Conservation (phyloP, 2,888 invertebrate species). For the Pammene fasciana region DNA sequence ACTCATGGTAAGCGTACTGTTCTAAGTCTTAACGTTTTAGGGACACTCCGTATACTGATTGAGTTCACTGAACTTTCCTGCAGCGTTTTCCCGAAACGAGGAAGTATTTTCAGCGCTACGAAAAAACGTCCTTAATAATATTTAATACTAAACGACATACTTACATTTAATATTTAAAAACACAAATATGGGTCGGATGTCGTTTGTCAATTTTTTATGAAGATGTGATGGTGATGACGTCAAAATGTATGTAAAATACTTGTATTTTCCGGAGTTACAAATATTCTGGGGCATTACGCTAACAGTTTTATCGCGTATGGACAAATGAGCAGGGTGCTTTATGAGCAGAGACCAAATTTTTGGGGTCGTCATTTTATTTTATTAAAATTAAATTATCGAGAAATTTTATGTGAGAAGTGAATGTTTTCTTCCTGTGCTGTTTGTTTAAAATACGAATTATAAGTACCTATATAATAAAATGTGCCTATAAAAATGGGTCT, state of each 20-base stretch:
- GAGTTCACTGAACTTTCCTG: conserved; percentile 4
- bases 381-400: no score
- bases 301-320: conserved; percentile 32
- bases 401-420: no score
- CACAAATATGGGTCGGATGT: conserved; percentile 22
- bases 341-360: background rate
- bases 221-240: conserved; percentile 12
- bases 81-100: background rate
- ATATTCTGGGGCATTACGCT: conserved; percentile 24
- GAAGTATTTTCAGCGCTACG: background rate
- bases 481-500: no score
- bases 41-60: no score
- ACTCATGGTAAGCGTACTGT: no score
- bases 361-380: conserved; percentile 12
- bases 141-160: background rate
- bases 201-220: conserved; percentile 23
- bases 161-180: no score
- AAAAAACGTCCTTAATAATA: conserved; percentile 16
- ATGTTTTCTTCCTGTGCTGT: no score
- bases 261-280: conserved; percentile 5
- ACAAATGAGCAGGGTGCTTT: conserved; percentile 29
- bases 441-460: no score
- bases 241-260: conserved; percentile 16
- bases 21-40: no score
- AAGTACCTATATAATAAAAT: no score